Evolutionary conservation across 1,140 invertebrate species (phyloP), one percentile per base, ranked within the genome.

Genomic region (Cotesia glomerata): DNA sequence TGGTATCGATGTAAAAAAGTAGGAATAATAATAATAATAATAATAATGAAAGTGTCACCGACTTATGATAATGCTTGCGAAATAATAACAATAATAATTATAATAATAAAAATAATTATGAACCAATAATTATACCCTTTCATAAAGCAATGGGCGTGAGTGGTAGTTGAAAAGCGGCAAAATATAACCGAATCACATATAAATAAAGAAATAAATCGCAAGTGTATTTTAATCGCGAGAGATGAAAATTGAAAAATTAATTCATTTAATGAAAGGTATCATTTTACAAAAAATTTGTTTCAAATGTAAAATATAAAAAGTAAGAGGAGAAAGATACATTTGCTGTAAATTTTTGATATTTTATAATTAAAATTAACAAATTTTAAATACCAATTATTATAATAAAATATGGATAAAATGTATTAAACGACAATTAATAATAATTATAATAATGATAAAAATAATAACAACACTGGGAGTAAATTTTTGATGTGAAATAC

Each of bases 61-160:
- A 65, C 34, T 75, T 80, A 78, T 82, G 79, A 82, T 84, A 81
- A 82, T 82, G 81, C 82, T 81, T 80, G 81, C 79, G 76, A 80
- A 80, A 81, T 76, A 77, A 83, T 73, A 59, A 72, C 26, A 34
- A 72, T 66, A 16, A 76, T 52, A 14, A 78, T 80, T 75, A 79
- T 72, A 78, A 76, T 74, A 58, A 14, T 45, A 73, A 16, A 74
- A 45, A 71, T 35, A 49, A 49, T 34, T 34, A 74, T 71, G 49
- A 75, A 69, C 13, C 7, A 71, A 77, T 73, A 75, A 64, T 71
- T 51, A 71, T 59, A 74, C 45, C 51, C 62, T 26, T 36, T 69
- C 14, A 70, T 71, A 39, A 80, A 81, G 80, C 78, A 78, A 77
- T 71, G 63, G 63, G 74, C 74, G 72, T 80, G 71, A 72, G 54